Evolutionary conservation across 2,797 vertebrate species (phyloP).

Genomic region (Manis javanica): DNA sequence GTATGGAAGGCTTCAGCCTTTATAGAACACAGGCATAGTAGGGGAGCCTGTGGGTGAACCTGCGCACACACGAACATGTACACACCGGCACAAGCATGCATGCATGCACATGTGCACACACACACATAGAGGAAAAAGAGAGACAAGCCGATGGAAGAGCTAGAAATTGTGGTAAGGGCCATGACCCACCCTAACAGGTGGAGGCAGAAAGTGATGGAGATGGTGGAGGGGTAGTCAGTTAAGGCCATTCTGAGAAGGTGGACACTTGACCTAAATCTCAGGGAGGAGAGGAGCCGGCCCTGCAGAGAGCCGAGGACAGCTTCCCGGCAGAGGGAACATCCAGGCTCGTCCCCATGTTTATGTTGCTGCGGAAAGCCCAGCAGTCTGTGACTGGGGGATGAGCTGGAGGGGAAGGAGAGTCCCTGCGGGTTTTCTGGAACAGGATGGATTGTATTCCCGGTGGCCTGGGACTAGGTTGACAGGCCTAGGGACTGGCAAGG

Average conservation of each 20-base stretch:
- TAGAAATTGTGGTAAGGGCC: background rate
- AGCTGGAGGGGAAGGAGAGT: background rate
- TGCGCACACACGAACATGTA: rapidly evolving
- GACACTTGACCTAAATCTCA: rapidly evolving
- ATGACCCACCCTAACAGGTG: rapidly evolving
- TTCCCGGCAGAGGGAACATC: rapidly evolving
- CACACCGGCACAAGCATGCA: rapidly evolving
- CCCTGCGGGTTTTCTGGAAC: background rate
- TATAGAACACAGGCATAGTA: rapidly evolving
- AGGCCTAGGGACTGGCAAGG: rapidly evolving
- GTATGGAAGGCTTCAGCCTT: background rate
- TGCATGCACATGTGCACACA: no score
- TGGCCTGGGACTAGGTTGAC: rapidly evolving
- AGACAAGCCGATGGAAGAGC: background rate
- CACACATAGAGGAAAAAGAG: background rate
- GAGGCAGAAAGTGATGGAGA: background rate
- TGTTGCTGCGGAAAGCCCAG: background rate
- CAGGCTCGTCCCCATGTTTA: rapidly evolving
- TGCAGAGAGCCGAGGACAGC: background rate
- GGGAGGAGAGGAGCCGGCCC: background rate
- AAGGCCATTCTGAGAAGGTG: background rate
- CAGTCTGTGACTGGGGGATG: rapidly evolving
- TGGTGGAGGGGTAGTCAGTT: background rate
- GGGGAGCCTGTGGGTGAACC: background rate
- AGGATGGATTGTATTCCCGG: background rate